Evolutionary conservation across 2,888 invertebrate genomes (phyloP), one percentile per base, ranked within the genome.

Genomic region (Spatulosminthurus flaviceps): DNA sequence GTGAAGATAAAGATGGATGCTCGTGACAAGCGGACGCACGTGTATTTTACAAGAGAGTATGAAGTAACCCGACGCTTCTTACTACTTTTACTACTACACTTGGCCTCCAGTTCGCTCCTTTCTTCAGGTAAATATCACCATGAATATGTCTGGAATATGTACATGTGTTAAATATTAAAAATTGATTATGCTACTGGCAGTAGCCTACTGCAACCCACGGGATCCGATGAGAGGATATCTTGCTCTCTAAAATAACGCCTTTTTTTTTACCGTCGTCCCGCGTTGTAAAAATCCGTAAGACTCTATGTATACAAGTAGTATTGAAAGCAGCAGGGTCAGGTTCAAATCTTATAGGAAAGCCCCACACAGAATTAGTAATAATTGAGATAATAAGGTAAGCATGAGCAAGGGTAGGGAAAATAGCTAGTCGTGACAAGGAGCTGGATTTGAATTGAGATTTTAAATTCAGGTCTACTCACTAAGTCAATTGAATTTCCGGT

Each of bases 1-100:
- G 19, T 24, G 26, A 29, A 34, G 61, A 74, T 61, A 64, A 61
- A 74, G 74, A 74, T 74, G 74, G 61, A 74, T 74, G 74, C 74
- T 74, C 74, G 74, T 74, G 74, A 74, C 74, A 74, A 74, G 64
- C 61, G 34, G 61, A 74, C 74, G 74, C 74, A 74, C 74, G 74
- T 74, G 74, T 11, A 74, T 34, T 71, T 71, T 41, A 34, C 42
- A 42, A 71, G 42, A 43, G 43, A n/a, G n/a, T n/a, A n/a, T n/a
- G n/a, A 41, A 24, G 71, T 71, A 71, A 71, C 71, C 42, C 42
- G 71, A 71, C 42, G 42, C 42, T 26, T 64, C 64, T 26, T 2
- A 16, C 24, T 24, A 9, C 22, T n/a, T n/a, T n/a, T n/a, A n/a
- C n/a, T n/a, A n/a, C 22, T 24, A 2, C 26, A 64, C 64, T 64